Base-by-base conservation (phyloP, 2,797 vertebrate genomes). In the Tokudaia muenninki region DNA sequence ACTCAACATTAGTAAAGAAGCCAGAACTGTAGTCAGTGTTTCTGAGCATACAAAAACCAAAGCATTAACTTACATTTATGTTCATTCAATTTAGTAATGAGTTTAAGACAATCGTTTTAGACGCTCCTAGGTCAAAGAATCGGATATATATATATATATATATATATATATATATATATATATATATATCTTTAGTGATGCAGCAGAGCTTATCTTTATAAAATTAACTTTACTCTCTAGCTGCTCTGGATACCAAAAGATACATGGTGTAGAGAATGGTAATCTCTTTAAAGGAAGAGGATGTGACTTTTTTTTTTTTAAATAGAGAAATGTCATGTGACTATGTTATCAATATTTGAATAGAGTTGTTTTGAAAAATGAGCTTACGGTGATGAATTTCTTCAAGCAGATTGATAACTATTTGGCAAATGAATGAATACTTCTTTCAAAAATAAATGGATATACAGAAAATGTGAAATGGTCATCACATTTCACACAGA, bases 361-460 rank as follows among this genome's bases (percentile, higher is more conserved):
- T 37, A 44, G 17, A 87, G 6, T 50, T 84, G 87, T 91, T 84
- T 78, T 79, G 78, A 1, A 81, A 80, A 31, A 22, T 31, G 47
- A 93, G 89, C 34, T 87, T 80, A 31, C 0, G 41, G 31, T 72
- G 75, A 55, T 50, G 9, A 90, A 72, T 37, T 87, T 95, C 63
- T 95, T 70, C 91, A 90, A 63, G 92, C 12, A 92, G 94, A 91
- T 8, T 29, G 47, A 95, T 87, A 26, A 91, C 26, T 88, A 74
- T 72, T 57, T 63, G 55, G 75, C 83, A 91, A 84, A 95, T 41
- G 17, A 26, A 82, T 37, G 93, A 92, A 96, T 55, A 5, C 17
- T 67, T 65, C 61, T 91, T 97, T 95, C 94, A 13, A 92, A 95
- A 95, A 92, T 63, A 93, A 91, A 86, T 24, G 70, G 70, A 34